Evolutionary conservation across 2,888 invertebrate genomes (phyloP).

Genomic region (Campoplex nolae): DNA sequence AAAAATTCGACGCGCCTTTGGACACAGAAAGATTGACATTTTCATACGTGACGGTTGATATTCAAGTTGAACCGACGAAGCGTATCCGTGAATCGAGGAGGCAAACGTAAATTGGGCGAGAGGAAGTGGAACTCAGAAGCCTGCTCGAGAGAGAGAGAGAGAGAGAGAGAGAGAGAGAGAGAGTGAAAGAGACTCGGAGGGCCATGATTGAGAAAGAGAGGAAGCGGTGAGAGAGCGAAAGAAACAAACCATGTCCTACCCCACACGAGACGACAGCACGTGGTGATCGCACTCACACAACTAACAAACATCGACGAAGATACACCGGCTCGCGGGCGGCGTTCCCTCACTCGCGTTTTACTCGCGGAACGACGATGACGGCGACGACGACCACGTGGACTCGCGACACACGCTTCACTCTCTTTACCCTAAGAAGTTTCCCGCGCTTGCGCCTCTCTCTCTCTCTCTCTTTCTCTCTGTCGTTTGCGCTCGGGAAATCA

Average conservation of each 20-base stretch:
- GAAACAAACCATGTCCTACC: slow-evolving; percentile 79
- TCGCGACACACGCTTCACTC: slow-evolving; percentile 73
- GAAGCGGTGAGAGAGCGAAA: slow-evolving; percentile 60
- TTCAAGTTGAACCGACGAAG: background rate
- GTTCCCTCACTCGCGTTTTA: slow-evolving; percentile 53
- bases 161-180: slow-evolving; percentile 44
- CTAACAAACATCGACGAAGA: slow-evolving; percentile 41
- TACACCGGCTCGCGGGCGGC: slow-evolving; percentile 45
- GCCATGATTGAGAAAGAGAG: slow-evolving; percentile 52
- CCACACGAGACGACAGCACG: slow-evolving; percentile 67
- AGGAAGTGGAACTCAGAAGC: slow-evolving; percentile 59
- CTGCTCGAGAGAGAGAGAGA: slow-evolving; percentile 49
- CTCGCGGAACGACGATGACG: slow-evolving; percentile 51
- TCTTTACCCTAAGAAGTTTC: slow-evolving; percentile 76
- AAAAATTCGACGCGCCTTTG: background rate
- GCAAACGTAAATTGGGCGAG: slow-evolving; percentile 38
- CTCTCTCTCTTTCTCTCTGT: slow-evolving; percentile 32
- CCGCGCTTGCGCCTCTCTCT: slow-evolving; percentile 79
- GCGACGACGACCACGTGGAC: slow-evolving; percentile 77
- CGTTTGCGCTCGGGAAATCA: slow-evolving; percentile 36
- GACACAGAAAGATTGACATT: background rate
- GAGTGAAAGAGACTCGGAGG: slow-evolving; percentile 53
- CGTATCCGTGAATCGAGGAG: slow-evolving; percentile 41
- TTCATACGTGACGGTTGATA: background rate
- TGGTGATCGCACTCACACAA: slow-evolving; percentile 43